Conservation (phyloP, 2,113 vertebrate species). For the Cynopterus brachyotis region DNA sequence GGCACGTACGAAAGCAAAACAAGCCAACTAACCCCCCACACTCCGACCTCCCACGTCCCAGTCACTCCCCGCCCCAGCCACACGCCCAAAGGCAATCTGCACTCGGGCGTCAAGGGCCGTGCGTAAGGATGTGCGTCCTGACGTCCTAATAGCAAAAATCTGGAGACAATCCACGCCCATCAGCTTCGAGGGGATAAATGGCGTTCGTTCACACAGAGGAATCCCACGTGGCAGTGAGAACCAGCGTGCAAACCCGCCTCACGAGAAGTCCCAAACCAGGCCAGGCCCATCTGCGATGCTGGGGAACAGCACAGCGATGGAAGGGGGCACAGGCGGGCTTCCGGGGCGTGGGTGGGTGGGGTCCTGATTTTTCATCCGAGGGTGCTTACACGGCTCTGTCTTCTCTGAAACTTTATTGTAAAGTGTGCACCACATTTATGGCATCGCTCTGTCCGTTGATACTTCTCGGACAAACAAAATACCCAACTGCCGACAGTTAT, state of each 20-base stretch:
- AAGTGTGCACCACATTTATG: background rate
- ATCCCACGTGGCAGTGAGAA: fast-evolving
- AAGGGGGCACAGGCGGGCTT: background rate
- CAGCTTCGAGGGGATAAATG: fast-evolving
- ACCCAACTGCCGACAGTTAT: background rate
- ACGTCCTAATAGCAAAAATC: background rate
- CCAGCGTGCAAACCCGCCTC: fast-evolving
- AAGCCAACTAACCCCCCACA: background rate
- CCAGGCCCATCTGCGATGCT: background rate
- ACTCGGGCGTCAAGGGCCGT: no score
- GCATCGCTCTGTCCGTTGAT: background rate
- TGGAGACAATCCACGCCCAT: background rate
- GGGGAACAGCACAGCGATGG: background rate
- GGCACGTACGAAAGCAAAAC: background rate
- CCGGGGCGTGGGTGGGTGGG: no score
- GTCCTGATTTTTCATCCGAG: background rate
- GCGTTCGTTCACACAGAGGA: fast-evolving
- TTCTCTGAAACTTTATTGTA: background rate
- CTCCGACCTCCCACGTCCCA: background rate
- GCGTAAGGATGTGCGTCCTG: fast-evolving
- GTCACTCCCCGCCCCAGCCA: background rate
- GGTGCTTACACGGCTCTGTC: background rate
- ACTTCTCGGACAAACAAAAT: background rate
- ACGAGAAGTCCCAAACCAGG: background rate
- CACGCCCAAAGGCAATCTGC: background rate